These are phyloP conservation scores for Meganola albula DNA, from an alignment of 2,888 invertebrate species.

Conservation along the genomic window DNA sequence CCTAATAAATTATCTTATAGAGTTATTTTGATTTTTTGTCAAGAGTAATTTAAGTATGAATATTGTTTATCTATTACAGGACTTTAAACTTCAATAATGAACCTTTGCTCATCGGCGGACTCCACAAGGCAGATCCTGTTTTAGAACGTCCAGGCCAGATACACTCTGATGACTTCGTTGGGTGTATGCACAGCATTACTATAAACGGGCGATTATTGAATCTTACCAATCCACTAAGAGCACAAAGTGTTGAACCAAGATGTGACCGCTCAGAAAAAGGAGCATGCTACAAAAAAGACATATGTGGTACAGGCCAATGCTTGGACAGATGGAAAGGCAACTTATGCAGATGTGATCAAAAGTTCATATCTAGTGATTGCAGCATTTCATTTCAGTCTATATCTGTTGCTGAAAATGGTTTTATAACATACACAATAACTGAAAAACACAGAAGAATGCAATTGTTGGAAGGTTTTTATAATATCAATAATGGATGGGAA, in stretches of 20 bases:
- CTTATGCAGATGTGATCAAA: conserved; percentile 83
- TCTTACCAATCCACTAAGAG: conserved; percentile 85
- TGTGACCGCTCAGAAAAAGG: conserved; percentile 85
- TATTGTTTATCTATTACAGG: conserved; percentile 72
- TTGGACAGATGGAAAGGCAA: conserved; percentile 90
- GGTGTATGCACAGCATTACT: conserved; percentile 93
- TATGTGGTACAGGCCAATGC: conserved; percentile 82
- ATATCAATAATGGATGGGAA: conserved; percentile 84
- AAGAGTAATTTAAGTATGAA: not conserved
- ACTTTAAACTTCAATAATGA: conserved; percentile 95
- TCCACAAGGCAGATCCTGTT: conserved; percentile 90
- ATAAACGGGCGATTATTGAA: conserved; percentile 92
- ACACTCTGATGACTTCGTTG: conserved; percentile 94
- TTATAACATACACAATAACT: conserved; percentile 86
- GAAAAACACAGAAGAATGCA: conserved; percentile 93
- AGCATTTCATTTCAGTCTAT: conserved; percentile 86
- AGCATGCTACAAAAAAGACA: conserved; percentile 78
- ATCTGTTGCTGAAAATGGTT: conserved; percentile 86
- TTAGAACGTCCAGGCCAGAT: conserved; percentile 93
- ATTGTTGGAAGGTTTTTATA: conserved; percentile 86
- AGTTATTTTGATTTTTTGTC: too few species aligned
- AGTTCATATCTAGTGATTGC: conserved; percentile 88
- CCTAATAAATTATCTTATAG: too few species aligned
- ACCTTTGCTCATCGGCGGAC: conserved; percentile 90
- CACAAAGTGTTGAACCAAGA: conserved; percentile 84